Percentiles rank a stretch among this genome's conserved stretches.
Conservation (phyloP, 2,888 invertebrate species). For the Dicycla oo region DNA sequence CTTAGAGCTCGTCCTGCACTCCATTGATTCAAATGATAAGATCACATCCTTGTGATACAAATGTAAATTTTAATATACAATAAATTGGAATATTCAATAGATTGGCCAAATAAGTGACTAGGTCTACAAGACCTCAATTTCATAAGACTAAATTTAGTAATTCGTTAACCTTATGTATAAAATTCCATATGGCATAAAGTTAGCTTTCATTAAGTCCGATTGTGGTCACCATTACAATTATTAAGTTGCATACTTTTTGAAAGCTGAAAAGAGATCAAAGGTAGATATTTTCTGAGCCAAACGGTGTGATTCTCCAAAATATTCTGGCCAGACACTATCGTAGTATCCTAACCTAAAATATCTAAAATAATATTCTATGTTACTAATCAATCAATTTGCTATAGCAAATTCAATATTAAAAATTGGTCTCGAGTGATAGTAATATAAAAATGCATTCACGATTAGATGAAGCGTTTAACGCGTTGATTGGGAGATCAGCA, state of each 20-base stretch:
- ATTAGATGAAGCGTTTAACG: slow-evolving; percentile 82
- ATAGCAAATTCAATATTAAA: slow-evolving; percentile 88
- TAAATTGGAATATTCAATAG: slow-evolving; percentile 90
- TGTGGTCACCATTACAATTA: slow-evolving; percentile 86
- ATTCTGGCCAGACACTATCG: slow-evolving; percentile 90
- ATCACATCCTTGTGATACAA: slow-evolving; percentile 85
- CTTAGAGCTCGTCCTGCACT: slow-evolving; percentile 89
- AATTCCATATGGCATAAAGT: slow-evolving; percentile 90
- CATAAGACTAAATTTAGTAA: slow-evolving; percentile 90
- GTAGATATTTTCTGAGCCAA: slow-evolving; percentile 90
- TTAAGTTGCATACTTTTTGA: slow-evolving; percentile 90
- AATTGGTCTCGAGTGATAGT: slow-evolving; percentile 89
- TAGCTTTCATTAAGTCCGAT: slow-evolving; percentile 90
- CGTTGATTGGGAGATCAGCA: slow-evolving; percentile 67
- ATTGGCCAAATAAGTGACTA: slow-evolving; percentile 90
- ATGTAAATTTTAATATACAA: slow-evolving; percentile 88
- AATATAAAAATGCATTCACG: slow-evolving; percentile 86
- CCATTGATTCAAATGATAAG: slow-evolving; percentile 86
- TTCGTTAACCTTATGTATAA: slow-evolving; percentile 90
- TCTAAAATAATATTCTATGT: slow-evolving; percentile 89
- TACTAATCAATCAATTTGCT: slow-evolving; percentile 88
- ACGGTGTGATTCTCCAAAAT: slow-evolving; percentile 90
- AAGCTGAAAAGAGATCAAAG: slow-evolving; percentile 91
- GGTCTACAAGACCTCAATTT: slow-evolving; percentile 88
- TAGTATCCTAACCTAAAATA: slow-evolving; percentile 90